Conservation (phyloP, 2,888 invertebrate genomes). For the Neoascia interrupta region DNA sequence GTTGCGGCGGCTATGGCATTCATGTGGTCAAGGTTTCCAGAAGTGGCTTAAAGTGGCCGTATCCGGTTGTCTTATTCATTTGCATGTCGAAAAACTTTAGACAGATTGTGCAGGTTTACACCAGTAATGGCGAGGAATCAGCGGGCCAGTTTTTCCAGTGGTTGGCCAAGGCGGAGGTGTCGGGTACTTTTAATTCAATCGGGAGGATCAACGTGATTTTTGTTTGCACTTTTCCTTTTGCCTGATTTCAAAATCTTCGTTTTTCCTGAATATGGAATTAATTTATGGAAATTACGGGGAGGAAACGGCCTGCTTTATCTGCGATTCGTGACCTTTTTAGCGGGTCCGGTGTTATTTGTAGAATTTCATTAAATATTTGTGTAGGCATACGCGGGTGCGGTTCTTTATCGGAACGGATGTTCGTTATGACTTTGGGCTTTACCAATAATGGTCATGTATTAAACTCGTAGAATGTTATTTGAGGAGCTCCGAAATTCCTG, state of each 20-base stretch:
- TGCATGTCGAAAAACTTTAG: slow-evolving; percentile 57
- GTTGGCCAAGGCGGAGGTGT: slow-evolving; percentile 7
- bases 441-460: too few relatives aligned
- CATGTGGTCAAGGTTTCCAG: slow-evolving; percentile 63
- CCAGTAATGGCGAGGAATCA: slow-evolving; percentile 12
- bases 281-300: slow-evolving; percentile 18
- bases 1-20: slow-evolving; percentile 48
- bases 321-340: slow-evolving; percentile 17
- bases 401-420: too few relatives aligned
- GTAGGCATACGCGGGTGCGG: too few relatives aligned
- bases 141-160: neutral
- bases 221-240: slow-evolving; percentile 26
- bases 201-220: neutral
- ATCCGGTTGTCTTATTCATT: slow-evolving; percentile 68
- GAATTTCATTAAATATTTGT: too few relatives aligned
- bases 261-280: too few relatives aligned
- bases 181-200: slow-evolving; percentile 16
- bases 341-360: slow-evolving; percentile 28
- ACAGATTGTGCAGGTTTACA: slow-evolving; percentile 54
- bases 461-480: too few relatives aligned
- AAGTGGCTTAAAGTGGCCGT: slow-evolving; percentile 66
- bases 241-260: neutral
- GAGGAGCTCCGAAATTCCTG: too few relatives aligned
- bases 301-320: slow-evolving; percentile 14
- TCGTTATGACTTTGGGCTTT: too few relatives aligned